Base-by-base conservation (phyloP, 1,140 invertebrate species). In the Sinella curviseta region DNA sequence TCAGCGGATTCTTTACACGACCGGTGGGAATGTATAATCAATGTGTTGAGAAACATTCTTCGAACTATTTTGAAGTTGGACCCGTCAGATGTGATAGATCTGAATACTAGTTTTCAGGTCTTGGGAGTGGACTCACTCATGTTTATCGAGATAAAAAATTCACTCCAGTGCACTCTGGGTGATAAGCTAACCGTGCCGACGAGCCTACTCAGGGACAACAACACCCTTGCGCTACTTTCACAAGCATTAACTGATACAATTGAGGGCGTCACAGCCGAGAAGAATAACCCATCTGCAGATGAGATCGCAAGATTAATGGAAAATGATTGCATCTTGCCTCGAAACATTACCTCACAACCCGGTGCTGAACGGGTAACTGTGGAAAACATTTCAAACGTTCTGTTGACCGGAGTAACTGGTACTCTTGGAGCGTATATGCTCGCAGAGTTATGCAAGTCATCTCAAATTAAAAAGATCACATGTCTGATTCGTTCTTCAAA, bases 111-210 rank as follows among this genome's bases (percentile, higher is more conserved):
- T n/a, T 31, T 70, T 4, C 65, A 70, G 31, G 31, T 31, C 8
- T 17, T 70, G 31, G 65, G 65, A 12, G 28, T 70, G 3, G 65
- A 70, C 30, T 31, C 28, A 2, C 65, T 70, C 12, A 70, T 70
- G 65, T 33, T 70, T n/a, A 30, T 70, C 12, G 65, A 70, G 30
- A 70, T 70, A 2, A 70, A 70, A 70, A 70, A 70, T 70, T 70
- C 8, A 17, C 65, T 70, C 1, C 65, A 70, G 31, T 17, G 26
- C 12, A 2, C 31, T 12, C 4, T 70, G 31, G 28, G 65, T 14
- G 65, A 70, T 14, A 30, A 30, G 12, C 14, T 30, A 1, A 70
- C 65, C 12, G 8, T 70, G 2, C 4, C 26, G 8, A n/a, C 65
- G 65, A 70, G 65, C 31, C 1, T n/a, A 1, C 31, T 70, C 26